Evolutionary conservation across 92 coral and sea anemone genomes (phyloP).

Genomic region (Epizoanthus scotinus): DNA sequence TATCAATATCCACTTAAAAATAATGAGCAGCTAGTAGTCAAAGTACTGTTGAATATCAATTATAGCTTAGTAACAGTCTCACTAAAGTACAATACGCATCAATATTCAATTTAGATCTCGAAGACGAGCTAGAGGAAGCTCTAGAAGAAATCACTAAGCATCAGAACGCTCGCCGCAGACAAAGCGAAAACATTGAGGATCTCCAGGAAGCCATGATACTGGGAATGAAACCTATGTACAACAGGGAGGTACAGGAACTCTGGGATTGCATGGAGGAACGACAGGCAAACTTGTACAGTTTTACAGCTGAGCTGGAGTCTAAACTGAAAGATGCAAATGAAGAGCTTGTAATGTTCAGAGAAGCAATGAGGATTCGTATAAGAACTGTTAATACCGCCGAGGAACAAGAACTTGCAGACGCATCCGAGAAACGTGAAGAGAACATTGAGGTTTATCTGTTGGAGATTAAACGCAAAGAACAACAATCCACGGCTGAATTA

Average conservation of each 20-base stretch:
- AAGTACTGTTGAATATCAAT: too few relatives aligned
- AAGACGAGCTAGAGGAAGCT: slow-evolving; percentile 28
- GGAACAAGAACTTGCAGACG: not conserved
- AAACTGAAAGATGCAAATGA: not conserved
- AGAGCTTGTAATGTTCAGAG: not conserved
- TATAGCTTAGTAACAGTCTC: too few relatives aligned
- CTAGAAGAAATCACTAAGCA: not conserved
- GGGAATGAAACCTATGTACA: slow-evolving; percentile 1
- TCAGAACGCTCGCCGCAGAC: slow-evolving; percentile 1
- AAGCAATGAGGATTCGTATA: not conserved
- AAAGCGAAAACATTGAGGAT: slow-evolving; percentile 20
- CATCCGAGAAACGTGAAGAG: not conserved
- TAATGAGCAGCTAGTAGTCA: too few relatives aligned
- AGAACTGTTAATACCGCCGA: not conserved
- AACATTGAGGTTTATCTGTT: too few relatives aligned
- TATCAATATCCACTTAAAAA: too few relatives aligned
- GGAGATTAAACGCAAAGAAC: too few relatives aligned
- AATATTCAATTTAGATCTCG: slow-evolving; percentile 4
- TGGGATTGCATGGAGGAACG: not conserved
- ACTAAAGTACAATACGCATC: too few relatives aligned
- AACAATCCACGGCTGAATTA: too few relatives aligned
- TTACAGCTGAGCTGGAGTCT: slow-evolving; percentile 5
- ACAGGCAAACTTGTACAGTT: slow-evolving; percentile 27
- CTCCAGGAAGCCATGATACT: slow-evolving; percentile 2
- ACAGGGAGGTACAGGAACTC: too few relatives aligned